These are phyloP conservation scores for Pampusana beccarii DNA, from an alignment of 2,113 vertebrate species.

Conservation along the genomic window DNA sequence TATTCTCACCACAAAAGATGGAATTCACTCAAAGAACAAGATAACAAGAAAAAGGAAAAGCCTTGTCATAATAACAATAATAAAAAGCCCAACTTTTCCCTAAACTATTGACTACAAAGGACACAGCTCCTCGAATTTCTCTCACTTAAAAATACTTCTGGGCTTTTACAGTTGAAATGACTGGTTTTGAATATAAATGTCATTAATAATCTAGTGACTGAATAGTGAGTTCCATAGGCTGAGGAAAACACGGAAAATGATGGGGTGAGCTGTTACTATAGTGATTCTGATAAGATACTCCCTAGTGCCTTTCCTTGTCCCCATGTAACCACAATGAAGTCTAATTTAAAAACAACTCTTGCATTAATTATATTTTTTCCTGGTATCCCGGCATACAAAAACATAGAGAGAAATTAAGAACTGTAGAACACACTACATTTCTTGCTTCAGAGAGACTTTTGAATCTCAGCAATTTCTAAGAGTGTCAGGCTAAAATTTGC, in stretches of 20 bases:
- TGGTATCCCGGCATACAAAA: background rate
- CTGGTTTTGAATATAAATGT: slow-evolving; percentile 54
- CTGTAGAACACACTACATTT: background rate
- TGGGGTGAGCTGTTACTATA: slow-evolving; percentile 80
- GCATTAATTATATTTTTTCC: slow-evolving; percentile 33
- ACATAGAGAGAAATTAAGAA: background rate
- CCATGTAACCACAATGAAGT: slow-evolving; percentile 12
- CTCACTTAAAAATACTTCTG: background rate
- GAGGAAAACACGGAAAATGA: slow-evolving; percentile 61
- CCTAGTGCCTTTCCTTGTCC: slow-evolving; percentile 26
- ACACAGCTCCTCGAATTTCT: background rate
- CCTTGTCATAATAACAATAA: background rate
- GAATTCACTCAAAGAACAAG: background rate
- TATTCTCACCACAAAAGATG: background rate
- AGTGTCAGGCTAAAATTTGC: background rate
- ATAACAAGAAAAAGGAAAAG: background rate
- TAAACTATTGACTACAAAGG: background rate
- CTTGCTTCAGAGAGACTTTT: background rate
- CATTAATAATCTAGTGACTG: slow-evolving; percentile 73
- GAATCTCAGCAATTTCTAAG: background rate
- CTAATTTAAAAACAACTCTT: slow-evolving; percentile 52
- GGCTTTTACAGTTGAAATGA: background rate
- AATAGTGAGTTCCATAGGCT: slow-evolving; percentile 66
- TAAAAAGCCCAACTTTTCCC: background rate
- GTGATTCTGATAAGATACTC: slow-evolving; percentile 71